Conservation (phyloP, 2,797 vertebrate species). For the Eutrigla gurnardus region DNA sequence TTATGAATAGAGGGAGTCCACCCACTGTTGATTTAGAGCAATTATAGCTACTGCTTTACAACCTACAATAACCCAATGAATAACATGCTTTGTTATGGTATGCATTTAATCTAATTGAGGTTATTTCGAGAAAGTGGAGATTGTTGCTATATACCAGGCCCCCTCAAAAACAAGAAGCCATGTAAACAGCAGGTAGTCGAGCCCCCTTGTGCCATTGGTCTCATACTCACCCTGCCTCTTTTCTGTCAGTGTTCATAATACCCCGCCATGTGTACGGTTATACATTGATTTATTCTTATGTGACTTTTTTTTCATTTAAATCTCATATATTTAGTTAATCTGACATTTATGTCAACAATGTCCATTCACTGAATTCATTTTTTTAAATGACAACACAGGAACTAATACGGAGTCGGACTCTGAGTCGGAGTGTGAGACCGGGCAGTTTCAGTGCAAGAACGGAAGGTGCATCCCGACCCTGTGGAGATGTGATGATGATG, state of each 20-base stretch:
- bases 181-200: neutral
- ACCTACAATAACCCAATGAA: neutral
- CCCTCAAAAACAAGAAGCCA: constrained; percentile 4
- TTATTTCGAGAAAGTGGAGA: neutral
- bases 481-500: constrained; percentile 97
- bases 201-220: neutral
- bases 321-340: neutral
- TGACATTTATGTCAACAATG: neutral
- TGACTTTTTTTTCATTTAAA: neutral
- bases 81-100: neutral
- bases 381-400: constrained; percentile 62
- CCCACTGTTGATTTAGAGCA: neutral
- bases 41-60: neutral
- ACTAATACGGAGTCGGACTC: constrained; percentile 88
- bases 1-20: neutral
- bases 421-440: constrained; percentile 90
- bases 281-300: neutral
- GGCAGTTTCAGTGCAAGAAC: constrained; percentile 95
- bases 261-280: too few species aligned
- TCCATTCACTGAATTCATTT: accelerated
- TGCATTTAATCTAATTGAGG: neutral
- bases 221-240: neutral
- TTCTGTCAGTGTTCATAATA: neutral
- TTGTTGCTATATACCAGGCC: neutral
- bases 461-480: constrained; percentile 93